phyloP scores from a whole-genome alignment of 1,140 invertebrate genomes.

The Diplogasteroides magnus region DNA sequence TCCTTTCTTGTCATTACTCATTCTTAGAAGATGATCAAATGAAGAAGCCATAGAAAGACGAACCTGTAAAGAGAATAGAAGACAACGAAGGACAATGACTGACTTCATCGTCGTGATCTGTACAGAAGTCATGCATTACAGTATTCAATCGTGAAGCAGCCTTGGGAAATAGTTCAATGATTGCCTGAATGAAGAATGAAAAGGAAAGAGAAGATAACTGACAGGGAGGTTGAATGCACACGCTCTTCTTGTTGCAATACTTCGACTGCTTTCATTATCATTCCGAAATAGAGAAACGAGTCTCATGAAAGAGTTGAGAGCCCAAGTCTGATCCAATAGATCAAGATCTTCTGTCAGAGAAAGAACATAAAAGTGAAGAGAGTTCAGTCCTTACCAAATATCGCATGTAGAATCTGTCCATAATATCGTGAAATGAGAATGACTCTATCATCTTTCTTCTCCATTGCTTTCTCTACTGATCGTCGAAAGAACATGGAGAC shows the following conservation, averaged over 20 bases:
- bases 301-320: not conserved
- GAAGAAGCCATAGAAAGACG: not conserved
- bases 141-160: not conserved
- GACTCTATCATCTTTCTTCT: not conserved
- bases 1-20: not conserved
- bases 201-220: not conserved
- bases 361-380: not conserved
- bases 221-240: not conserved
- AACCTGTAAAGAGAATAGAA: not conserved
- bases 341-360: constrained; percentile 4
- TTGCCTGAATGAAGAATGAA: not conserved
- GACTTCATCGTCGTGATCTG: not conserved
- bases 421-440: not conserved
- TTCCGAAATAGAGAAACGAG: not conserved
- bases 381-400: not conserved
- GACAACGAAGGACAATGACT: not conserved
- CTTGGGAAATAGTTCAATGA: not conserved
- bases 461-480: not conserved
- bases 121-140: not conserved
- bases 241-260: not conserved
- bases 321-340: not conserved
- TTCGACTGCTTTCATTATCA: not conserved
- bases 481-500: not conserved
- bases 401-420: not conserved
- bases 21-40: not conserved